phyloP scores from a whole-genome alignment of 1,140 invertebrate species.

The Dryas iulia region DNA sequence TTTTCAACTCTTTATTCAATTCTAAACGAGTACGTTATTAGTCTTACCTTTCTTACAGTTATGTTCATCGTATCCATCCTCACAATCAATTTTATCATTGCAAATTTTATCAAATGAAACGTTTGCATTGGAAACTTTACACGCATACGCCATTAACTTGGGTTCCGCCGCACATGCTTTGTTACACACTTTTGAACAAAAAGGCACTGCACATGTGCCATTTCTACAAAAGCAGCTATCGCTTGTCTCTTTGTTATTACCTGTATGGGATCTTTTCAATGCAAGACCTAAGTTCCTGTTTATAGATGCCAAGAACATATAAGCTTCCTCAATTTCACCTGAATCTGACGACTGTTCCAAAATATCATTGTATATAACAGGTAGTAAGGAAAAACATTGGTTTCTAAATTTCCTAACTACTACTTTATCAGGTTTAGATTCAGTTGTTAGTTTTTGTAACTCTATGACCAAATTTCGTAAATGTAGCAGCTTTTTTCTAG shows the following conservation, averaged over 20 bases:
- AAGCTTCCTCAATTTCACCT: slow-evolving; percentile 39
- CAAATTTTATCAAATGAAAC: slow-evolving; percentile 49
- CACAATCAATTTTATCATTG: slow-evolving; percentile 51
- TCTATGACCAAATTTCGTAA: slow-evolving; percentile 26
- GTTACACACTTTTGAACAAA: slow-evolving; percentile 48
- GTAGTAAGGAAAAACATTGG: slow-evolving; percentile 39
- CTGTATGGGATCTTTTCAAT: slow-evolving; percentile 51
- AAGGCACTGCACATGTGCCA: slow-evolving; percentile 36
- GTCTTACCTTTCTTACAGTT: slow-evolving; percentile 49
- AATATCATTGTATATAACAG: slow-evolving; percentile 38
- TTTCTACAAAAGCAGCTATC: slow-evolving; percentile 53
- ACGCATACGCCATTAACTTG: slow-evolving; percentile 47
- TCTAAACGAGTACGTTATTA: not conserved
- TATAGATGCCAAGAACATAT: slow-evolving; percentile 43
- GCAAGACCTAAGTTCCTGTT: slow-evolving; percentile 49
- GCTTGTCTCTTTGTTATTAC: slow-evolving; percentile 47
- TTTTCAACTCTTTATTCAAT: not conserved
- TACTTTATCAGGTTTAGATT: slow-evolving; percentile 21
- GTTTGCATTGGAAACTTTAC: slow-evolving; percentile 35
- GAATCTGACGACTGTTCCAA: slow-evolving; percentile 26
- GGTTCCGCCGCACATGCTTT: slow-evolving; percentile 50
- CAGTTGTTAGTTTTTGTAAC: slow-evolving; percentile 20
- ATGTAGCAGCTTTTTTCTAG: slow-evolving; percentile 11
- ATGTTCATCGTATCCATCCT: slow-evolving; percentile 53
- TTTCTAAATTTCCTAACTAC: slow-evolving; percentile 40